A percentile compares a stretch with the other conserved stretches of the same genome.
Conservation (phyloP, 2,113 vertebrate genomes). For the Archocentrus centrarchus region DNA sequence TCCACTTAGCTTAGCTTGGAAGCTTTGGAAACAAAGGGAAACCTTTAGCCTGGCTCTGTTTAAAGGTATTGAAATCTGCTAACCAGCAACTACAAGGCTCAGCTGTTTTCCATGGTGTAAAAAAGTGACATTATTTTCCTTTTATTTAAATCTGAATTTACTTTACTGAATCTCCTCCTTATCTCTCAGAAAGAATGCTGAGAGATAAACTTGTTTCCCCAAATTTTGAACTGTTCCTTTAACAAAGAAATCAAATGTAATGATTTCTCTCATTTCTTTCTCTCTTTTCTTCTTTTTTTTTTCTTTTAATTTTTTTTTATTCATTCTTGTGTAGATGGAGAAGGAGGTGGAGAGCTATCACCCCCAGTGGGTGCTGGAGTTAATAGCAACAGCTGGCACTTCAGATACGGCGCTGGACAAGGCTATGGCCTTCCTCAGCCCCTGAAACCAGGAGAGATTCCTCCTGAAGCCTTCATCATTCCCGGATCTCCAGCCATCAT, state of each 20-base stretch:
- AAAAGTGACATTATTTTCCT: neutral
- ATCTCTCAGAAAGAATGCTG: too few species aligned
- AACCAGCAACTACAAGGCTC: neutral
- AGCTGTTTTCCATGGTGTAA: neutral
- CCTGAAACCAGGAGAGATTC: conserved; percentile 94
- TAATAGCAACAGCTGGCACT: conserved; percentile 99
- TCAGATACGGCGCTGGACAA: conserved; percentile 91
- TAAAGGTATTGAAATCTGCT: neutral
- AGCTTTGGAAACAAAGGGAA: conserved; percentile 1
- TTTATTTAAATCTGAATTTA: neutral
- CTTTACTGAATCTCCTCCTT: too few species aligned
- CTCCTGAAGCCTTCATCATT: conserved; percentile 99
- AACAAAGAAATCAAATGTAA: neutral
- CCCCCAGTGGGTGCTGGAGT: conserved; percentile 97
- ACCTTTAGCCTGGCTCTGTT: neutral
- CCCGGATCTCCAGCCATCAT: conserved; percentile 99
- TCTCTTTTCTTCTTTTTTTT: too few species aligned
- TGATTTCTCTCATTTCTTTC: neutral
- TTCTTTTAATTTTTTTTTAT: conserved; percentile 31
- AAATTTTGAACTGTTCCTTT: neutral
- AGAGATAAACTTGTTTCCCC: too few species aligned
- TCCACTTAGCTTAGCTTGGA: neutral
- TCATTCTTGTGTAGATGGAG: conserved; percentile 86
- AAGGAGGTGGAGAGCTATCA: conserved; percentile 94
- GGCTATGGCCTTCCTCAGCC: conserved; percentile 86